phyloP scores from a whole-genome alignment of 2,888 invertebrate species.

The Beris chalybata region DNA sequence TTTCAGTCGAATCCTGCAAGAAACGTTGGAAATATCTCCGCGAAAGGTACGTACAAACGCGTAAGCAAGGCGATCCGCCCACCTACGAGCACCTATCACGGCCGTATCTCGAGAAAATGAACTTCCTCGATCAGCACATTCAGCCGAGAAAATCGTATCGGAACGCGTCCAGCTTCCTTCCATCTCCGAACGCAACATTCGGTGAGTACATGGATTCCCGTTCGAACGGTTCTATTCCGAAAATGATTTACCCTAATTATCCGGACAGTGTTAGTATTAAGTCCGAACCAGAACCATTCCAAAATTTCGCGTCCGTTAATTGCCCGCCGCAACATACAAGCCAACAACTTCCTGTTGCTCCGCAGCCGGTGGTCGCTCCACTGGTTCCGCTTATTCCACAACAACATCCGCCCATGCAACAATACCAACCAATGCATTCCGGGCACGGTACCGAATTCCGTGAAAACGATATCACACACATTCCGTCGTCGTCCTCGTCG shows the following conservation, averaged over 20 bases:
- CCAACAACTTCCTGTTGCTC: neutral
- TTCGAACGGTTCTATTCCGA: conserved; percentile 50
- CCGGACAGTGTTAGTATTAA: conserved; percentile 30
- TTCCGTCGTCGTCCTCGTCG: conserved; percentile 53
- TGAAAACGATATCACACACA: conserved; percentile 36
- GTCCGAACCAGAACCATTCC: conserved; percentile 45
- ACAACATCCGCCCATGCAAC: conserved; percentile 46
- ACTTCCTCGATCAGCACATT: conserved; percentile 55
- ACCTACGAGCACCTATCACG: conserved; percentile 56
- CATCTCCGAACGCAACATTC: conserved; percentile 52
- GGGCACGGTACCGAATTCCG: conserved; percentile 34
- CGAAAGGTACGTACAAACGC: conserved; percentile 55
- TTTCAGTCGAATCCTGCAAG: conserved; percentile 54
- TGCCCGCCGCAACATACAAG: neutral
- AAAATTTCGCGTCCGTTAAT: conserved; percentile 48
- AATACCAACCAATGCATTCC: conserved; percentile 30
- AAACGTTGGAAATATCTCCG: conserved; percentile 56
- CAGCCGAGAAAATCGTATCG: conserved; percentile 56
- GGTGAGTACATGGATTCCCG: conserved; percentile 54
- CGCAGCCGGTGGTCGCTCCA: neutral
- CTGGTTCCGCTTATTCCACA: conserved; percentile 32
- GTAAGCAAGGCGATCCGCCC: conserved; percentile 55
- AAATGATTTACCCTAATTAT: conserved; percentile 4
- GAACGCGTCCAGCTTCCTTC: conserved; percentile 52
- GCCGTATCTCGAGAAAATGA: conserved; percentile 57